Evolutionary conservation across 2,113 vertebrate genomes (phyloP), one percentile per base, ranked within the genome.

Genomic region (Axis porcinus): DNA sequence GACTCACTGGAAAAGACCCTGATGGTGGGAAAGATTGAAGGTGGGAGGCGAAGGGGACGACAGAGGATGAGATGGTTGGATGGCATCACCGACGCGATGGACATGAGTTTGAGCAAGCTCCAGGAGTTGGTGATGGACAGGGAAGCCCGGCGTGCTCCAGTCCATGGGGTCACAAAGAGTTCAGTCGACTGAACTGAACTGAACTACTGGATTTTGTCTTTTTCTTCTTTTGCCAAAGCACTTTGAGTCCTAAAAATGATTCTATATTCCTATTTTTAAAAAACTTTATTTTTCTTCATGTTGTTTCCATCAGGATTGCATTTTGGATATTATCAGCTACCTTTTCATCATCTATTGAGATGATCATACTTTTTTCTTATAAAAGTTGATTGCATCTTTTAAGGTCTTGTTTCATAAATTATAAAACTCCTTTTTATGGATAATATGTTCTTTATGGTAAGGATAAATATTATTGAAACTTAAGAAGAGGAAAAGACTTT

Each of bases 1-100:
- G 16, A 67, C 3, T 67, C 62, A 19, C 0, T 67, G 16, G 33
- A n/a, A 67, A 67, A 19, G 33, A 67, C 33, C 62, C 7, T 17
- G 62, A 16, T 67, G 62, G 2, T 19, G 7, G 62, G 33, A 67
- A n/a, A 67, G 33, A n/a, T 9, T 67, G 62, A 67, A n/a, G 16
- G 33, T 9, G n/a, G 33, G 7, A 67, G 62, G 16, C n/a, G 14
- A 67, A 67, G 62, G 33, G 16, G 62, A n/a, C 0, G 1, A n/a
- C 62, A 67, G 62, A 67, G 62, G 62, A n/a, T 67, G 33, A 67
- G 62, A 19, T 67, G 62, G 62, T n/a, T 67, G 7, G 4, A 67
- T n/a, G 33, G 3, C 7, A 19, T 67, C 1, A 67, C 3, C 2
- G 2, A 67, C 4, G n/a, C 1, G 0, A 67, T n/a, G 62, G 16